phyloP scores from a whole-genome alignment of 2,888 invertebrate genomes.

The Melinaea marsaeus region DNA sequence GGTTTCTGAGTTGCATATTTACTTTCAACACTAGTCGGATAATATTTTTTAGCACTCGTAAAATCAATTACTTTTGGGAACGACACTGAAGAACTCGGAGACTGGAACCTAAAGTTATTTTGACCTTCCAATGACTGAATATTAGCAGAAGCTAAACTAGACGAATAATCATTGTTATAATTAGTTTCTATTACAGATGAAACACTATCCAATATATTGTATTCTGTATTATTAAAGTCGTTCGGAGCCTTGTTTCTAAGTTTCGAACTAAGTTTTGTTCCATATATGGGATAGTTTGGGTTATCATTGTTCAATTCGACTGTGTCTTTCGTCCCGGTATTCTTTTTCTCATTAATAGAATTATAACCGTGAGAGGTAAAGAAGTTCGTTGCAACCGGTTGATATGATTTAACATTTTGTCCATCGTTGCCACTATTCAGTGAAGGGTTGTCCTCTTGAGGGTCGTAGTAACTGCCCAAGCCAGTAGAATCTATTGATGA shows the following conservation, averaged over 20 bases:
- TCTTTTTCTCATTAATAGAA: constrained; percentile 41
- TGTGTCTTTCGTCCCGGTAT: constrained; percentile 40
- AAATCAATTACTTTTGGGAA: constrained; percentile 66
- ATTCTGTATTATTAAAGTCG: constrained; percentile 49
- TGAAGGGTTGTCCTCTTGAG: constrained; percentile 45
- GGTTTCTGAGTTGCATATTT: constrained; percentile 46
- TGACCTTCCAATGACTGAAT: constrained; percentile 17
- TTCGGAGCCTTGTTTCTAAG: constrained; percentile 44
- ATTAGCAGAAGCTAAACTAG: constrained; percentile 4
- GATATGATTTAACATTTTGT: constrained; percentile 53
- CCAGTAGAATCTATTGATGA: constrained; percentile 57
- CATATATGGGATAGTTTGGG: constrained; percentile 54
- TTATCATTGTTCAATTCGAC: constrained; percentile 42
- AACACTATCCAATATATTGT: constrained; percentile 43
- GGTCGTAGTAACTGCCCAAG: constrained; percentile 46
- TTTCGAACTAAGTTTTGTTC: constrained; percentile 58
- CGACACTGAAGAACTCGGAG: constrained; percentile 35
- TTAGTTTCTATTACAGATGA: constrained; percentile 34
- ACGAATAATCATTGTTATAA: constrained; percentile 21
- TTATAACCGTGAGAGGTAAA: constrained; percentile 50
- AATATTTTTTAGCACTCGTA: constrained; percentile 54
- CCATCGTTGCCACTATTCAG: constrained; percentile 42
- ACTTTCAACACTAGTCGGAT: constrained; percentile 52
- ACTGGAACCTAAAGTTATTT: constrained; percentile 35
- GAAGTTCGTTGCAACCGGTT: constrained; percentile 48